Conservation (phyloP, 2,797 vertebrate species). For the Diglossa cyanea region DNA sequence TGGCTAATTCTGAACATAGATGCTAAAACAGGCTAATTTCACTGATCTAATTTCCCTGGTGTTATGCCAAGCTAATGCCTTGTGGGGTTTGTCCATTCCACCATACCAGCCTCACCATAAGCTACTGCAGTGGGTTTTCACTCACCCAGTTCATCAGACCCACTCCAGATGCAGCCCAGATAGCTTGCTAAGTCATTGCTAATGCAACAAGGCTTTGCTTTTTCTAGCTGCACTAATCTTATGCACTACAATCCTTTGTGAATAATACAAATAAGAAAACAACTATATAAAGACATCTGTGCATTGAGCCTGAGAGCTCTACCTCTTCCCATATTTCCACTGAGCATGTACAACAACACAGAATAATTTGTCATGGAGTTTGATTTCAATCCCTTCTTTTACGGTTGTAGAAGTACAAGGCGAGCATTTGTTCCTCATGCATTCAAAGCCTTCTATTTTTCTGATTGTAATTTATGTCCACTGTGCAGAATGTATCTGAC, state of each 20-base stretch:
- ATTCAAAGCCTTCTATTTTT: conserved; percentile 5
- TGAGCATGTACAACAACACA: neutral
- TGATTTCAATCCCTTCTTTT: neutral
- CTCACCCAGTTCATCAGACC: neutral
- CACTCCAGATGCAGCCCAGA: neutral
- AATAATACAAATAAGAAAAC: conserved; percentile 10
- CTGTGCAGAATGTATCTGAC: neutral
- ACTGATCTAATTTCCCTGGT: neutral
- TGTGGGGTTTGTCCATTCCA: neutral
- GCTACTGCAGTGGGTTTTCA: neutral
- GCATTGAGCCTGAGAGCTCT: neutral
- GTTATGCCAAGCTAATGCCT: neutral
- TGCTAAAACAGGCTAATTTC: neutral
- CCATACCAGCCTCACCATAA: neutral
- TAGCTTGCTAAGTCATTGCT: neutral
- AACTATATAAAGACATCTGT: neutral
- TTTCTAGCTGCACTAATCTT: conserved; percentile 21
- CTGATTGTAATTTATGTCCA: conserved; percentile 23
- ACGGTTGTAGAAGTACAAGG: neutral
- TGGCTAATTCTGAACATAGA: neutral
- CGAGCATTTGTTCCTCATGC: neutral
- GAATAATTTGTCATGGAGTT: conserved; percentile 2
- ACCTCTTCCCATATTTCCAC: neutral
- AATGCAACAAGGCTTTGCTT: conserved; percentile 7
- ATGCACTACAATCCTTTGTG: neutral